Evolutionary conservation across 2,797 vertebrate genomes (phyloP).

Genomic region (Gephyroberyx darwinii): DNA sequence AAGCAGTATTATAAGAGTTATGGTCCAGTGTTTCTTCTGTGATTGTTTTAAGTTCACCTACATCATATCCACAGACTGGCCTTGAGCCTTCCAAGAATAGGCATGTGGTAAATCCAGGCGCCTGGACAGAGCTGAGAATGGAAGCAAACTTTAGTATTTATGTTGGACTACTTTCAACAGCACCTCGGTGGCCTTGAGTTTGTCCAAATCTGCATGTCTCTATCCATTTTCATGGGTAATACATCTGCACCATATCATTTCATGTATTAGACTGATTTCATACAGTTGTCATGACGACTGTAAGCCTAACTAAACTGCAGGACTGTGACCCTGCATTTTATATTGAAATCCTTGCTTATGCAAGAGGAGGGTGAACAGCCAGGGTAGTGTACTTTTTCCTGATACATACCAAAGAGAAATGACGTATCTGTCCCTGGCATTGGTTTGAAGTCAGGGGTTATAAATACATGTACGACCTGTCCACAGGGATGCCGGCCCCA

Average conservation of each 20-base stretch:
- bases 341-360: conserved; percentile 50
- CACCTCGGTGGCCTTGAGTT: conserved; percentile 11
- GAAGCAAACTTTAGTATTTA: conserved; percentile 27
- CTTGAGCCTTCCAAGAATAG: conserved; percentile 30
- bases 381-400: conserved; percentile 2
- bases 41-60: conserved; percentile 35
- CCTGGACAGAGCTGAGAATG: conserved; percentile 24
- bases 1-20: conserved; percentile 66
- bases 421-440: conserved; percentile 74
- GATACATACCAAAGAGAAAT: conserved; percentile 39
- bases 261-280: conserved; percentile 1
- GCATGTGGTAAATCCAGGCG: conserved; percentile 21
- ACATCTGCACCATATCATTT: background rate
- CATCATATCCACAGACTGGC: conserved; percentile 22
- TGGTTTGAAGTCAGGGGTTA: conserved; percentile 63
- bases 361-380: conserved; percentile 35
- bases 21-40: conserved; percentile 33
- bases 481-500: conserved; percentile 42
- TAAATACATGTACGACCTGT: conserved; percentile 69
- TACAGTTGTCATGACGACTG: background rate
- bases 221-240: background rate
- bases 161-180: conserved; percentile 16
- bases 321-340: conserved; percentile 10
- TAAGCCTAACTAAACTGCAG: conserved; percentile 17
- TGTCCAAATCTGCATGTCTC: conserved; percentile 6